Evolutionary conservation across 2,888 invertebrate species (phyloP), one percentile per base, ranked within the genome.

Genomic region (Trichopoda pennipes): DNA sequence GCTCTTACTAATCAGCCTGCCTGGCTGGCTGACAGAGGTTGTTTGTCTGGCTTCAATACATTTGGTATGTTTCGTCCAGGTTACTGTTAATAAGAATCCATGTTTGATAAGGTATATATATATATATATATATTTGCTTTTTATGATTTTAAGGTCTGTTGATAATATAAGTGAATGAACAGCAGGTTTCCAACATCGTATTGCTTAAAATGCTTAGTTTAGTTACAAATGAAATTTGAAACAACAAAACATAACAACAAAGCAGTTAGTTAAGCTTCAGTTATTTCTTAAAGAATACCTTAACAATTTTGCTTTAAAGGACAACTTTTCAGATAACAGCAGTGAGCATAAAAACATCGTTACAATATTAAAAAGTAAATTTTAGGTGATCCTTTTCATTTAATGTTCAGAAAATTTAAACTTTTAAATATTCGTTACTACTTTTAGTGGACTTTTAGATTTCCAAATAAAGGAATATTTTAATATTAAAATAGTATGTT

Each of bases 151-250:
- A 80, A 74, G 84, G 82, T 63, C 79, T 79, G 64, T 49, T 76
- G 82, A 60, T 80, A 73, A 81, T 83, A 84, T 80, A 85, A 85
- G 83, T 82, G 84, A 80, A 83, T 75, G 83, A 84, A 78, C 73
- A 70, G 81, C 64, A 80, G 83, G 84, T 85, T 84, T 80, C 84
- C 74, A 77, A 63, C 63, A 83, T 66, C 69, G 61, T 42, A 49
- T 49, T 72, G 66, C 14, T 53, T 21, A 44, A 72, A 63, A 53
- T 53, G 47, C 64, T 64, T n/a, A n/a, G 77, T 77, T 42, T 42
- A 56, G 53, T 51, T 35, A 72, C 72, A 47, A 60, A 58, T 64
- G 1, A 53, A 61, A 66, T 51, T 68, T 8, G 3, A 6, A 28
- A 2, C 28, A 28, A 6, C 23, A 10, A 58, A 12, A 64, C 53